Conservation (phyloP, 2,888 invertebrate species). For the Peribatodes rhomboidaria region DNA sequence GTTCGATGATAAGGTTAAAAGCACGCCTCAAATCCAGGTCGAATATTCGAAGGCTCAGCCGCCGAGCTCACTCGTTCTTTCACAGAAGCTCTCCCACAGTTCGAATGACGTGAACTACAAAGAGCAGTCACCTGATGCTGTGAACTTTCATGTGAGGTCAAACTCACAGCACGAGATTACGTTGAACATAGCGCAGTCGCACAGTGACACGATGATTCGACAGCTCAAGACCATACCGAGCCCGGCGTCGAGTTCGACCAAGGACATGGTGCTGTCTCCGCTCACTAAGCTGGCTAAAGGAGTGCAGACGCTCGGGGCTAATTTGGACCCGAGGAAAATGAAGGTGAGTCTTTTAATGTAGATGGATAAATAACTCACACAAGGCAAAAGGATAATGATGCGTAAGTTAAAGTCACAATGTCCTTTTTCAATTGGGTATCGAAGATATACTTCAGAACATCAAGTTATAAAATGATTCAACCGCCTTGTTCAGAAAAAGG, state of each 20-base stretch:
- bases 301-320: constrained; percentile 93
- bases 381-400: no score
- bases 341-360: constrained; percentile 63
- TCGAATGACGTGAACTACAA: constrained; percentile 88
- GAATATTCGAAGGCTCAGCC: constrained; percentile 76
- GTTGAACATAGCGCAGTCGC: constrained; percentile 91
- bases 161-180: constrained; percentile 89
- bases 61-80: constrained; percentile 84
- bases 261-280: constrained; percentile 90
- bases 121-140: constrained; percentile 55
- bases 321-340: constrained; percentile 94
- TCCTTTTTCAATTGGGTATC: no score
- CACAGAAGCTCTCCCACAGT: constrained; percentile 90
- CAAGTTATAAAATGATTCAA: no score
- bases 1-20: constrained; percentile 60
- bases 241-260: constrained; percentile 88
- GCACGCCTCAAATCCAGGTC: constrained; percentile 88
- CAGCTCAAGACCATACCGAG: constrained; percentile 89
- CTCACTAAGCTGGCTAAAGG: constrained; percentile 95
- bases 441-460: no score
- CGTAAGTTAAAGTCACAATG: no score
- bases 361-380: no score
- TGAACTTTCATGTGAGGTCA: constrained; percentile 77
- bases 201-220: constrained; percentile 92
- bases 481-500: no score